These are phyloP conservation scores for Propithecus perrieri DNA, from an alignment of 2,797 vertebrate species.

Conservation along the genomic window DNA sequence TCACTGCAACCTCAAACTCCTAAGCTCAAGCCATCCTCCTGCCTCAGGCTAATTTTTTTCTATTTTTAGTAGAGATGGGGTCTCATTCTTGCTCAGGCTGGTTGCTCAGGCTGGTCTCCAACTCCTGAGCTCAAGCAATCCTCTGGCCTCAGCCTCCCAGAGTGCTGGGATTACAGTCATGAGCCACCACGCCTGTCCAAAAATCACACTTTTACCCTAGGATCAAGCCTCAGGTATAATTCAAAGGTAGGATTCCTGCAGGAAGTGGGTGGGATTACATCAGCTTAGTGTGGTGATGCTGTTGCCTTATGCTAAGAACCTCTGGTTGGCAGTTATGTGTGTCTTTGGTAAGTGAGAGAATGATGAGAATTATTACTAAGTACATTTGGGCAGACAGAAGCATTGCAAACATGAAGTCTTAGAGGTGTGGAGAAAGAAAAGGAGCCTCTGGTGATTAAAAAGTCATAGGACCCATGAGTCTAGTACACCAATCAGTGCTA, in stretches of 20 bases:
- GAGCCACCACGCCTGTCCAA: background rate
- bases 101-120: background rate
- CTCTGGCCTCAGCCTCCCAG: background rate
- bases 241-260: conserved; percentile 29
- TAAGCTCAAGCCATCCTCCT: too few species aligned
- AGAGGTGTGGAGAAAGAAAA: background rate
- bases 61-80: background rate
- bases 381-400: conserved; percentile 35
- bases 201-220: conserved; percentile 49
- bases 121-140: background rate
- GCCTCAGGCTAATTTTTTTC: background rate
- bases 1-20: too few species aligned
- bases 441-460: background rate
- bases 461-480: background rate
- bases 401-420: background rate
- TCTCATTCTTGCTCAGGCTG: background rate
- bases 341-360: conserved; percentile 47
- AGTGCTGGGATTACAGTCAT: background rate
- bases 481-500: background rate
- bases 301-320: background rate
- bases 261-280: conserved; percentile 6
- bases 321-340: background rate
- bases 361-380: background rate
- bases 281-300: background rate
- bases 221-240: background rate